These are phyloP conservation scores for Colostygia pectinataria DNA, from an alignment of 2,888 invertebrate species.

Conservation along the genomic window DNA sequence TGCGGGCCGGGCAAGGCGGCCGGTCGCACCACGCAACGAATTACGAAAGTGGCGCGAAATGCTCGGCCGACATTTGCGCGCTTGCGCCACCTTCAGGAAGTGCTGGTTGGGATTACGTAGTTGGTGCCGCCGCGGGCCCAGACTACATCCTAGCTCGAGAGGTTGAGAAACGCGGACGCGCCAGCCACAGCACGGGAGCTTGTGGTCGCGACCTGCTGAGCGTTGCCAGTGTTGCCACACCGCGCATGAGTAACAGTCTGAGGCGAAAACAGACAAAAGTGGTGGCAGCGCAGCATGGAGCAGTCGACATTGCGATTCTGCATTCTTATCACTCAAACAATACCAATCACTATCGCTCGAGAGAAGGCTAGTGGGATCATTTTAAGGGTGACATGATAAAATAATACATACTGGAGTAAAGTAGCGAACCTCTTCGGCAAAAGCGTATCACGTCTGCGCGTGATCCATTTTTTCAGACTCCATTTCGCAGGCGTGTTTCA, in stretches of 20 bases:
- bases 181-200: slow-evolving; percentile 43
- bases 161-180: slow-evolving; percentile 48
- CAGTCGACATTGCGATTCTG: too few relatives aligned
- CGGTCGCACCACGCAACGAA: slow-evolving; percentile 80
- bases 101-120: slow-evolving; percentile 79
- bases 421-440: too few relatives aligned
- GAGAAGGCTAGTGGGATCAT: too few relatives aligned
- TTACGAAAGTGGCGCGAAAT: slow-evolving; percentile 83
- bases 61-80: slow-evolving; percentile 81
- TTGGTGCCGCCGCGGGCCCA: slow-evolving; percentile 45
- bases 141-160: slow-evolving; percentile 59
- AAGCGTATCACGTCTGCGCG: too few relatives aligned
- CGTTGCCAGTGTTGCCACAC: slow-evolving; percentile 35
- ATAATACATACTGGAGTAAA: too few relatives aligned
- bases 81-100: slow-evolving; percentile 83
- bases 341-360: too few relatives aligned
- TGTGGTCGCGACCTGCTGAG: slow-evolving; percentile 49
- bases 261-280: too few relatives aligned
- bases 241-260: slow-evolving; percentile 29
- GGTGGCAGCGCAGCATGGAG: too few relatives aligned
- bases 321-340: too few relatives aligned
- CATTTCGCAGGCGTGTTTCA: too few relatives aligned
- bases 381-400: too few relatives aligned
- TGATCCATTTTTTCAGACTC: too few relatives aligned
- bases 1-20: slow-evolving; percentile 77